Base-by-base conservation (phyloP, 2,888 invertebrate species). In the Megastigmus dorsalis region DNA sequence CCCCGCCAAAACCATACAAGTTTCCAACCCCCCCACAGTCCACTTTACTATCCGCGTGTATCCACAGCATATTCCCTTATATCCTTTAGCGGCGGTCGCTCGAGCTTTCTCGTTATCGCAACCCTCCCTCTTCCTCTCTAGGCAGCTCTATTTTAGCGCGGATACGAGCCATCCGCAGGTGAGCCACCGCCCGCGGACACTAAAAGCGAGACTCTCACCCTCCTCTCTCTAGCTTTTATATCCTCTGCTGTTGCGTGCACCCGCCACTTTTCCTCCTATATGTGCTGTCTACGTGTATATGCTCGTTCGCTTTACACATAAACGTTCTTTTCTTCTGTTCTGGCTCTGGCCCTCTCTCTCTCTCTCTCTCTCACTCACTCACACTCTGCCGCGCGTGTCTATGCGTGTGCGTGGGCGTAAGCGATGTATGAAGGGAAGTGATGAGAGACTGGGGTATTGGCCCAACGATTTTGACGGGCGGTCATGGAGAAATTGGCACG, bases 71-170 rank as follows among this genome's bases (percentile, higher is more conserved):
- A n/a, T n/a, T n/a, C 41, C 45, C 28, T 15, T n/a, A n/a, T n/a
- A n/a, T n/a, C n/a, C n/a, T n/a, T n/a, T n/a, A n/a, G n/a, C 3
- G 5, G 5, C 28, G n/a, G n/a, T 26, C 18, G 15, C 50, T 33
- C 48, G 48, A 43, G 71, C 65, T 72, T 43, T 65, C 65, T 60
- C 45, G 54, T 45, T 48, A 28, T 48, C 67, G 45, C n/a, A n/a
- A n/a, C 50, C 26, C 66, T 41, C 45, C 48, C n/a, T 48, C 59
- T 59, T 20, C 28, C 33, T 62, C 65, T 62, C 62, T n/a, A n/a
- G n/a, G n/a, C n/a, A n/a, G 10, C 62, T 57, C 67, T 57, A 33
- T 74, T 68, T 73, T 73, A 67, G n/a, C 59, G 45, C 18, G 59
- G 26, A 15, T 41, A 36, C 30, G 36, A 70, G 23, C 50, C 54